Base-by-base conservation (phyloP, 1,140 invertebrate genomes). In the Drosophila persimilis region DNA sequence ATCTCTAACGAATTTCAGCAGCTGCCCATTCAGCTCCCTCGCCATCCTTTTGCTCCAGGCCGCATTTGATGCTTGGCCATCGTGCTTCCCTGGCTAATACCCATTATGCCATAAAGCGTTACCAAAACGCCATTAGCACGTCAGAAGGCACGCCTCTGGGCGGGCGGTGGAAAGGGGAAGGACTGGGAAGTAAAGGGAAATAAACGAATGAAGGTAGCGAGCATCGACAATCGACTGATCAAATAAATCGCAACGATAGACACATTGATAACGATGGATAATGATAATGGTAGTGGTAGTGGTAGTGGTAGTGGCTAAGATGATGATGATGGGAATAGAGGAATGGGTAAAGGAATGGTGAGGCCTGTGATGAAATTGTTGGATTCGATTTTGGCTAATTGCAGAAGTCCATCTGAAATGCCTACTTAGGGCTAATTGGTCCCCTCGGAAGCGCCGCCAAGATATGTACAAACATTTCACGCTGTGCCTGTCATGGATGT, bases 391-490 rank as follows among this genome's bases (percentile, higher is more conserved):
- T 85, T 85, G 81, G 81, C 81, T 85, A 85, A 85, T 85, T 85
- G 81, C 81, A 60, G 73, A 52, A 81, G 73, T 86, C 81, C 77
- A 86, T 81, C 73, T 85, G 83, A 77, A 86, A 85, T 85, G 81
- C 81, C 81, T 81, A 81, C 81, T 81, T 85, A 86, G 77, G 77
- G 69, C 81, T 85, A 85, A 85, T 85, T 85, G 81, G 81, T 85
- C 81, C 77, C 81, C 78, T 86, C 77, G 81, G 81, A 86, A 85
- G 81, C 81, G 81, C 81, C 81, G 81, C 73, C 75, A 73, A 81
- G 73, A 88, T 80, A 85, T 85, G 77, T 86, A 85, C 81, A 86
- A 85, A 85, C 81, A 88, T 85, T 85, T 85, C 81, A 85, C 81
- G 81, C 81, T 86, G 81, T 81, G 81, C 52, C 81, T 86, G 81